Conservation (phyloP, 1,140 invertebrate genomes). For the Megalonaias nervosa region DNA sequence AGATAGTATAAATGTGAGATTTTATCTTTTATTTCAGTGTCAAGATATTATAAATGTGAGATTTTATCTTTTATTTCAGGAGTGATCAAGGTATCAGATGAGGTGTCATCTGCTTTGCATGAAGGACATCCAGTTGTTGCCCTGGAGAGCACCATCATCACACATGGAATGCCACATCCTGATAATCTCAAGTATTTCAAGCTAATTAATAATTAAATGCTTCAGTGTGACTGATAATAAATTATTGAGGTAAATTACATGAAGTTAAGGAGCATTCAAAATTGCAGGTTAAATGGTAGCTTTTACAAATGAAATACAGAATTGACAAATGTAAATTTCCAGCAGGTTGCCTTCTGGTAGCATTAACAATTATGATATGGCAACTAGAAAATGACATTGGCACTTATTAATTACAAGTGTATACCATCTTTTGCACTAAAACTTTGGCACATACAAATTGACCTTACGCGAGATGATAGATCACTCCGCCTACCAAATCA, state of each 20-base stretch:
- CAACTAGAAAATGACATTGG: too few species aligned
- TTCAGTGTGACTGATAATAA: not conserved
- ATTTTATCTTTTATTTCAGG: constrained; percentile 41
- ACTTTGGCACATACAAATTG: too few species aligned
- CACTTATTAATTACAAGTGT: too few species aligned
- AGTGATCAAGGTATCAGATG: constrained; percentile 52
- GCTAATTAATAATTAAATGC: not conserved
- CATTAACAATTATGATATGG: too few species aligned
- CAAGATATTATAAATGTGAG: not conserved
- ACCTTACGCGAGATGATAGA: too few species aligned
- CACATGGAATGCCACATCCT: constrained; percentile 98
- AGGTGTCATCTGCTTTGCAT: constrained; percentile 62
- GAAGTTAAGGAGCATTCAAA: not conserved
- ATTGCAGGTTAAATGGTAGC: not conserved
- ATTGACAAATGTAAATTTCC: too few species aligned
- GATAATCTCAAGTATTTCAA: constrained; percentile 82
- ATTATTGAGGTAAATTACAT: not conserved
- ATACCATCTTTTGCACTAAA: too few species aligned
- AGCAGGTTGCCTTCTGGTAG: too few species aligned
- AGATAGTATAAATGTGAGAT: not conserved
- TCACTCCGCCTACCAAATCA: too few species aligned
- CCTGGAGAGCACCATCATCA: constrained; percentile 97
- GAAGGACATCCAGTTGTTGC: constrained; percentile 84
- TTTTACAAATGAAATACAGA: too few species aligned
- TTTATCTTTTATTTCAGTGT: constrained; percentile 24